These are phyloP conservation scores for Saimiri boliviensis DNA, from an alignment of 2,113 vertebrate genomes.

Conservation along the genomic window DNA sequence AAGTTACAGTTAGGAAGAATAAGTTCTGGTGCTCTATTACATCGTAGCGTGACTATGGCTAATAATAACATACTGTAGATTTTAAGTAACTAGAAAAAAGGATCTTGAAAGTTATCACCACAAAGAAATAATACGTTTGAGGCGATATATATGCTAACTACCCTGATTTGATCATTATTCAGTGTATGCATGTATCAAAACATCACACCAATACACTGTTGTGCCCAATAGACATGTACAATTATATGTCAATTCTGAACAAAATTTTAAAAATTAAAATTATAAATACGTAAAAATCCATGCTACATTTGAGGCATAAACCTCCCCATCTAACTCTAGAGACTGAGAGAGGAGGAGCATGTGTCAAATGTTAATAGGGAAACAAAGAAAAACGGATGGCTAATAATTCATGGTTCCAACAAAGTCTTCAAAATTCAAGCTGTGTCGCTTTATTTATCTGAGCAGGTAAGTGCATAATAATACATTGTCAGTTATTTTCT, in stretches of 20 bases:
- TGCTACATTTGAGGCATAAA: neutral
- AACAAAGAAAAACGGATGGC: constrained; percentile 27
- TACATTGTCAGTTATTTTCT: constrained; percentile 43
- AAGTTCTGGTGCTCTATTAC: neutral
- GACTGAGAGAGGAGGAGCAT: neutral
- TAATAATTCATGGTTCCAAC: constrained; percentile 38
- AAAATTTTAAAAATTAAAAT: neutral
- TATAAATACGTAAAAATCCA: neutral
- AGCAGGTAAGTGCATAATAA: constrained; percentile 61
- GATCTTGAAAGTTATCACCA: neutral
- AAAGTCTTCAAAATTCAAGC: constrained; percentile 43
- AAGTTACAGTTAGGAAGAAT: neutral
- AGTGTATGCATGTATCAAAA: neutral
- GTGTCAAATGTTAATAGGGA: neutral
- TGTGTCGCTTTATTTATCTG: constrained; percentile 62
- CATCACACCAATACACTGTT: neutral
- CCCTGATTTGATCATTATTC: neutral
- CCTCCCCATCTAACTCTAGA: neutral
- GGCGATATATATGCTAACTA: neutral
- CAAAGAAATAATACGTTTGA: neutral
- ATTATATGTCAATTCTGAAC: neutral
- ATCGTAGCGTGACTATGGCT: neutral
- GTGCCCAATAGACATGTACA: neutral
- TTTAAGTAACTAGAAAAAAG: neutral
- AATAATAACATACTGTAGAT: neutral